Evolutionary conservation across 2,797 vertebrate genomes (phyloP), one percentile per base, ranked within the genome.

Genomic region (Tenualosa ilisha): DNA sequence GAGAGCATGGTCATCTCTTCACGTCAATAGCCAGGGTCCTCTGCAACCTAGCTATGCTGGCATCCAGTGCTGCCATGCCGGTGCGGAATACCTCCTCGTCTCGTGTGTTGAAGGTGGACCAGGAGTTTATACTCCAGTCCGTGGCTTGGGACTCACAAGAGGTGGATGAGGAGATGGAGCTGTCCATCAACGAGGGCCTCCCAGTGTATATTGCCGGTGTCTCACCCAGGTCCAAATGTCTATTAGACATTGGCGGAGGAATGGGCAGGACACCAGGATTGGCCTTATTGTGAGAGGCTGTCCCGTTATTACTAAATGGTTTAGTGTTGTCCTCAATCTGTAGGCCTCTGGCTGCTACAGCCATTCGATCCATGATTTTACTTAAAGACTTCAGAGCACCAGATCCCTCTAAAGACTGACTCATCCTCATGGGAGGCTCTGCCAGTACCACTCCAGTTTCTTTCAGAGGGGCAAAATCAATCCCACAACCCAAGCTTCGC

Each of bases 61-160:
- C 97, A 56, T 99, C 98, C 89, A 99, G 91, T 0, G 97, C 97
- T 0, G 96, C 97, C 85, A 99, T 93, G 20, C 97, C 97, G 0
- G 96, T 96, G 81, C 94, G 94, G 82, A 99, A 99, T 26, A 96
- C 96, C 9, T 94, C 95, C 89, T 99, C 97, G 40, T 98, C 97
- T 49, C 81, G 94, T 20, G 97, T 98, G 81, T 97, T 95, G 84
- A 98, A 98, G 0, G 96, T 97, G 9, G 97, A 97, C 53, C 94
- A 93, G 0, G 97, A 97, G 49, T 92, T 95, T 46, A 83, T 4
- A 31, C 96, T 98, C 94, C 96, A 97, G 54, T 97, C 94, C 5
- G 97, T 97, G 17, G 84, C 92, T 81, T 93, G 84, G 0, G 96
- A 96, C 1, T 91, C 91, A 11, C 90, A 87, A 46, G 97, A 87